A percentile compares a stretch with the other conserved stretches of the same genome.
These are phyloP conservation scores for Buphagus erythrorhynchus DNA, from an alignment of 2,797 vertebrate species.

Conservation along the genomic window DNA sequence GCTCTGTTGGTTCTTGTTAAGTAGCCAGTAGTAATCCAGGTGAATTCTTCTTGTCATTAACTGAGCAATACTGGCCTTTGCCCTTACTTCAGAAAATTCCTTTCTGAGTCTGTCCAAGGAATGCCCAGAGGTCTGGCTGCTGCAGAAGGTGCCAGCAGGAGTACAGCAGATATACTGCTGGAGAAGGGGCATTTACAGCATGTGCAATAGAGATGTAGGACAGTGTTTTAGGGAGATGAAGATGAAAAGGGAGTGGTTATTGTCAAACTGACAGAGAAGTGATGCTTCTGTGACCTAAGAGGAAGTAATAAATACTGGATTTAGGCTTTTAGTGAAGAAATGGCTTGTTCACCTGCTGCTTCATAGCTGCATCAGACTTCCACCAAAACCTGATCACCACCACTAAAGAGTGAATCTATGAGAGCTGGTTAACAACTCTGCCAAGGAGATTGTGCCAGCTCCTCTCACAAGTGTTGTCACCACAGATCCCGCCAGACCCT, in stretches of 20 bases:
- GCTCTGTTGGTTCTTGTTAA: background rate
- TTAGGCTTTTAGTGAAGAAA: background rate
- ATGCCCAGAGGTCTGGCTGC: background rate
- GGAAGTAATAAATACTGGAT: background rate
- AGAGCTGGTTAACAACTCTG: background rate
- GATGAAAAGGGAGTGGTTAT: background rate
- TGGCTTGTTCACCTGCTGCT: background rate
- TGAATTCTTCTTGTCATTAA: background rate
- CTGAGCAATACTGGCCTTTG: background rate
- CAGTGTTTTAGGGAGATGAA: background rate
- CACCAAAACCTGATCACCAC: background rate
- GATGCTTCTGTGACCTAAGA: background rate
- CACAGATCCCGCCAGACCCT: background rate
- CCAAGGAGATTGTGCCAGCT: background rate
- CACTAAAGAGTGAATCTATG: background rate
- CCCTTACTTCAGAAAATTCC: background rate
- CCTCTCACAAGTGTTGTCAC: background rate
- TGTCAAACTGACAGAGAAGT: background rate
- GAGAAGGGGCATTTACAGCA: background rate
- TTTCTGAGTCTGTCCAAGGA: background rate
- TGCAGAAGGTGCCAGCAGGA: background rate
- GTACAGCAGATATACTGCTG: background rate
- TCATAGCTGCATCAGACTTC: background rate
- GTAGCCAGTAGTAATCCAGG: background rate
- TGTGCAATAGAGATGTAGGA: background rate